Conservation (phyloP, 2,797 vertebrate genomes). For the Podarcis lilfordi region DNA sequence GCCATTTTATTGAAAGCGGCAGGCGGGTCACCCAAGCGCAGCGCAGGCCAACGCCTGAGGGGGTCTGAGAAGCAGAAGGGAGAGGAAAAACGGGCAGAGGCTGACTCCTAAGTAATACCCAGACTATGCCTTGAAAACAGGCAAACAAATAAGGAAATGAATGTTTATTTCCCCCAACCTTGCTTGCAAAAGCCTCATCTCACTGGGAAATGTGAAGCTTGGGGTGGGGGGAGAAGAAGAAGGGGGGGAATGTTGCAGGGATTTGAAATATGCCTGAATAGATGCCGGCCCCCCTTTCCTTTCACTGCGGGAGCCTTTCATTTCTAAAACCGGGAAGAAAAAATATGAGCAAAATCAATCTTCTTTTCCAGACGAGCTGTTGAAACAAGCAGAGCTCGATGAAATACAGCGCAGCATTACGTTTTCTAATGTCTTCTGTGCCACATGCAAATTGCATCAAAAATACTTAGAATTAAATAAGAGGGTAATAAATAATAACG, state of each 20-base stretch:
- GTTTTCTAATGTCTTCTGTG: background rate
- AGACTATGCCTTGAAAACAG: background rate
- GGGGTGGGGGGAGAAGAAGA: too few relatives aligned
- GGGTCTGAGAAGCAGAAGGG: background rate
- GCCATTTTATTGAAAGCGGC: slow-evolving; percentile 24
- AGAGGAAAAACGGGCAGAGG: background rate
- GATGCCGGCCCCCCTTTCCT: rapidly evolving
- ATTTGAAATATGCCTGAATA: background rate
- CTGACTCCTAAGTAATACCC: background rate
- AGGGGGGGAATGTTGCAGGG: background rate
- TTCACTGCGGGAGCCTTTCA: rapidly evolving
- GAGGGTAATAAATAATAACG: background rate
- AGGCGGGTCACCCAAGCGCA: background rate
- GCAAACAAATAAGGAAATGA: background rate
- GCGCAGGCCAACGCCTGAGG: background rate
- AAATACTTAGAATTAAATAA: slow-evolving; percentile 13
- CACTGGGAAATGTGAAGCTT: background rate
- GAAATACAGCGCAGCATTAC: background rate
- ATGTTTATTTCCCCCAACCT: rapidly evolving
- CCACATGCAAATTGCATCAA: background rate
- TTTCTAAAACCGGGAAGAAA: slow-evolving; percentile 24
- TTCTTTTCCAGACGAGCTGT: background rate
- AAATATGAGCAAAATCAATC: background rate
- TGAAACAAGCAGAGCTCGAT: background rate
- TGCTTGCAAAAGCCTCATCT: background rate